Evolutionary conservation across 1,140 invertebrate genomes (phyloP).

Genomic region (Lepidurus apus): DNA sequence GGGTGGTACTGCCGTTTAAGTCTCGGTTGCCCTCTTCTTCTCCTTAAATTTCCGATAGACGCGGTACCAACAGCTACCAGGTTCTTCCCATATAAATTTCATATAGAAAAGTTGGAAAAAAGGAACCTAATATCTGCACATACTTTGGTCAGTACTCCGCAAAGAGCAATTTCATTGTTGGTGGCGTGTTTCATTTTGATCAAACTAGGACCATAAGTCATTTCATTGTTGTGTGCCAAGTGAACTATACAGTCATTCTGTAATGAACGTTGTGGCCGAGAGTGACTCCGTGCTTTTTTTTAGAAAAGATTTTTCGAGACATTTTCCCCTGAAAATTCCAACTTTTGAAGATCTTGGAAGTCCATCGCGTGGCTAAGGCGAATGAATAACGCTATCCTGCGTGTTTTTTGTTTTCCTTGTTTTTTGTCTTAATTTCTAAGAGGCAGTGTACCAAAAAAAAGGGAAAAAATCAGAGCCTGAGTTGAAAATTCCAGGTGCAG

Average conservation of each 20-base stretch:
- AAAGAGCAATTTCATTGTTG: too few relatives aligned
- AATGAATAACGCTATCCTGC: neutral
- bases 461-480: neutral
- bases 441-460: neutral
- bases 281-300: too few relatives aligned
- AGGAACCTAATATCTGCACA: neutral
- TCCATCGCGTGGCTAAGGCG: neutral
- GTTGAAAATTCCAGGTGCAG: neutral
- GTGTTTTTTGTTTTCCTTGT: neutral
- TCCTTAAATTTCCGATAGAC: neutral
- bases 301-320: too few relatives aligned
- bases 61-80: conserved; percentile 17
- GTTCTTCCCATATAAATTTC: neutral
- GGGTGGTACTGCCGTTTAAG: conserved; percentile 20
- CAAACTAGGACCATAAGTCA: too few relatives aligned
- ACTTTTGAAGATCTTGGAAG: too few relatives aligned
- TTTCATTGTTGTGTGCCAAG: too few relatives aligned
- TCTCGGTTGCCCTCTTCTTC: neutral
- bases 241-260: too few relatives aligned
- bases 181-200: too few relatives aligned
- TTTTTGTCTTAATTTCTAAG: neutral
- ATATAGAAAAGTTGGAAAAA: neutral
- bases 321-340: too few relatives aligned
- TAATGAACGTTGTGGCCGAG: too few relatives aligned
- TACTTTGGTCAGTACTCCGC: too few relatives aligned